Conservation (phyloP, 1,140 invertebrate genomes). For the Magallana ariakensis region DNA sequence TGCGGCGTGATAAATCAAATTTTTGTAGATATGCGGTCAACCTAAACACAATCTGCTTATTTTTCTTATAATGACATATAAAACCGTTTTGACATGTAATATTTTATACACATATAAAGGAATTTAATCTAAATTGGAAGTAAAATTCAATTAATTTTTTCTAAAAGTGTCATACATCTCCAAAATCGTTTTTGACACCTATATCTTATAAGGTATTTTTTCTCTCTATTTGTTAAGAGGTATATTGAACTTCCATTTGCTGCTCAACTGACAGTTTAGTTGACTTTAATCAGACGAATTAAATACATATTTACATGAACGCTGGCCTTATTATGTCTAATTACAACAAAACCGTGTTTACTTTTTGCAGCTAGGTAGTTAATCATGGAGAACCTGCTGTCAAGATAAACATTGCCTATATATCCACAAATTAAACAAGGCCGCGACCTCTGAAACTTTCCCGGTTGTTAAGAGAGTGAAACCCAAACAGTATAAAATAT, state of each 20-base stretch:
- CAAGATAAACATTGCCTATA: conserved; percentile 14
- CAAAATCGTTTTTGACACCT: background rate
- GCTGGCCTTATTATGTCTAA: conserved; percentile 10
- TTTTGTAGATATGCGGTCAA: background rate
- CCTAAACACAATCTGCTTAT: conserved; percentile 11
- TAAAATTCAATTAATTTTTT: conserved; percentile 32
- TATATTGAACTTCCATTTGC: background rate
- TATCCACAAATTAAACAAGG: background rate
- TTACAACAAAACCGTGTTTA: background rate
- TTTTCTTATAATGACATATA: background rate
- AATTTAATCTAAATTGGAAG: conserved; percentile 15
- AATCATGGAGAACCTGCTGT: background rate
- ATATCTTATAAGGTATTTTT: background rate
- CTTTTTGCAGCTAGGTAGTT: conserved; percentile 10
- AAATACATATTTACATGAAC: conserved; percentile 28
- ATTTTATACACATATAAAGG: conserved; percentile 11
- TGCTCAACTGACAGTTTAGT: background rate
- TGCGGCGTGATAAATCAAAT: conserved; percentile 20
- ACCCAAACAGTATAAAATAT: background rate
- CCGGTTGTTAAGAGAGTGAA: background rate
- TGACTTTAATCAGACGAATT: background rate
- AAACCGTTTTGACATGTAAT: conserved; percentile 21
- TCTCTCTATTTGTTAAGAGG: background rate
- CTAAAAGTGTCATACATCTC: conserved; percentile 21
- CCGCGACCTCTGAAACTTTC: background rate